Percentiles rank a stretch among this genome's conserved stretches.
These are phyloP conservation scores for Serilophus lunatus DNA, from an alignment of 2,113 vertebrate genomes.

Conservation along the genomic window DNA sequence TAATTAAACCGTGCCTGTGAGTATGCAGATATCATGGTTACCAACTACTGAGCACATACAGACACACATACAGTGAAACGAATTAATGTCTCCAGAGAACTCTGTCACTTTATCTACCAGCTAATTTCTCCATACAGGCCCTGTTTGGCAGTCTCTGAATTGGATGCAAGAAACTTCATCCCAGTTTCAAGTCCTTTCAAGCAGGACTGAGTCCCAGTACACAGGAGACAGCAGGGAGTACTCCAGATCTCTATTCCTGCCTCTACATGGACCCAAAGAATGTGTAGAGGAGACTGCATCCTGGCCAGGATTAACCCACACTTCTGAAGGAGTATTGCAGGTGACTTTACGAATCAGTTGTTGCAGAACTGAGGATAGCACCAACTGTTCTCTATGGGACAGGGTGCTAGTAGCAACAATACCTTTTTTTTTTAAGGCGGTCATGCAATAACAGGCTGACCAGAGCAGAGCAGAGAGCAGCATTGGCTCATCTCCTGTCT, in stretches of 20 bases:
- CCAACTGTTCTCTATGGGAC: background rate
- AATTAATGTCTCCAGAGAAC: background rate
- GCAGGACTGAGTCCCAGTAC: background rate
- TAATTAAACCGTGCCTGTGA: constrained; percentile 46
- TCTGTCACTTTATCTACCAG: background rate
- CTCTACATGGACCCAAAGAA: background rate
- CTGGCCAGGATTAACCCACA: background rate
- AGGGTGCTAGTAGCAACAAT: background rate
- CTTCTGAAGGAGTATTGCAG: rapidly evolving
- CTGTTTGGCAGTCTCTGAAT: background rate
- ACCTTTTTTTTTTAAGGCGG: background rate
- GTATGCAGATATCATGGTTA: constrained; percentile 4
- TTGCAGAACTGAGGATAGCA: background rate
- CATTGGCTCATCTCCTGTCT: background rate
- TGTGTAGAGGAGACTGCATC: background rate
- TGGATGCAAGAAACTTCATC: background rate
- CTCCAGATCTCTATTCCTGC: background rate
- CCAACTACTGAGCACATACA: background rate
- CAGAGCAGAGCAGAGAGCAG: background rate
- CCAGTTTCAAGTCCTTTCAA: background rate
- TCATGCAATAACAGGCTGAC: background rate
- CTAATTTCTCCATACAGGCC: background rate
- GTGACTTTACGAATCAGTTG: background rate
- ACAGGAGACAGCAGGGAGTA: background rate
- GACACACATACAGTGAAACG: background rate